Evolutionary conservation across 2,797 vertebrate genomes (phyloP), one percentile per base, ranked within the genome.

Genomic region (Poeciliopsis gracilis): DNA sequence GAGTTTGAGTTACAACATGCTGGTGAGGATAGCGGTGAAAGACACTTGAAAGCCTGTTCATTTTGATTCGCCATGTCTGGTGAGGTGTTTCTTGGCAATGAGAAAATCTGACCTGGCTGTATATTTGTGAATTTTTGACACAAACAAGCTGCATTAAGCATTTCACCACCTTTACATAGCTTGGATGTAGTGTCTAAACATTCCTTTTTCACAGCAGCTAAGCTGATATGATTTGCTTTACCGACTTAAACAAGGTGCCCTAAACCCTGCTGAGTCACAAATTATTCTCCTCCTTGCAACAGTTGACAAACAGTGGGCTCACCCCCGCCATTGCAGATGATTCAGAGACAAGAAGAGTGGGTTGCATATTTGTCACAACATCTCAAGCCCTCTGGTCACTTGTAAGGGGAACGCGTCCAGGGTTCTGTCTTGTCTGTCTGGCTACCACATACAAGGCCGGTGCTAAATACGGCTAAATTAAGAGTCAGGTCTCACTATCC

Each of bases 351-450:
- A 77, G 84, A 53, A 77, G 81, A 85, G 86, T 84, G 83, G 84
- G 88, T 57, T 86, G 87, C 83, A 83, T 89, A 87, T 92, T 90
- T 92, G 86, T 83, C 86, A 88, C 89, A 86, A 83, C 84, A 88
- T 88, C 76, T 89, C 75, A 49, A 82, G 85, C 70, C 87, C 78
- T 86, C 73, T 72, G 78, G 87, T 80, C 90, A 86, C 84, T 85
- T 84, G 78, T 84, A 69, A 86, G 75, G 75, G 86, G 83, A 80
- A 84, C 72, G 77, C 49, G 73, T 89, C 87, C 87, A 92, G 86
- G 85, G 81, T 75, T 67, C 67, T 16, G 84, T 91, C 88, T 90
- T 84, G 81, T 77, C 83, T 86, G 88, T 90, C 81, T 89, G 51
- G 66, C 84, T 87, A 47, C 38, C 79, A 79, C 77, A 84, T 79